Base-by-base conservation (phyloP, 1,140 invertebrate species). In the Brachionus koreanus region DNA sequence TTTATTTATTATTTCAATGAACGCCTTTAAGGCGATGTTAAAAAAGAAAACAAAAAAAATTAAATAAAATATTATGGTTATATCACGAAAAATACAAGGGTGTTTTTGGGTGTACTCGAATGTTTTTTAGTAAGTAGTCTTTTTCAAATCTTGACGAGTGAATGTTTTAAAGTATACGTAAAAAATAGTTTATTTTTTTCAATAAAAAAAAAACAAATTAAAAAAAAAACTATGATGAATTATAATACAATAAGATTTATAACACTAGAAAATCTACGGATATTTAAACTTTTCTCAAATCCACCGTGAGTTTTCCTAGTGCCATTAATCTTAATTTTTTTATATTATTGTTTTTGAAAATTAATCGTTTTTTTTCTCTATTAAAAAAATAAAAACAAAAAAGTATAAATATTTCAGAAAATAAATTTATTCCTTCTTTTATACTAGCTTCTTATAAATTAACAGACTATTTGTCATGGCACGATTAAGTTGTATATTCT, bases 201-300 rank as follows among this genome's bases (percentile, higher is more conserved):
- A n/a, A n/a, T n/a, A n/a, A n/a, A n/a, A n/a, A n/a, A n/a, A n/a
- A n/a, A n/a, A n/a, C n/a, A n/a, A n/a, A n/a, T n/a, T n/a, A n/a
- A n/a, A n/a, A n/a, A n/a, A n/a, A 6, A 57, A 65, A 12, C 5
- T 9, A 65, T 65, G 33, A 35, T 33, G 33, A 29, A n/a, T 19
- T 37, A 69, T 3, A 69, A 69, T 29, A 29, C 29, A 67, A 69
- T 16, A 74, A 74, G 42, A 74, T 74, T 74, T 74, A 74, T 74
- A 46, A 74, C 69, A 74, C 69, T 74, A 74, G 69, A 74, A 74
- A 74, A 74, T 74, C 69, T 74, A 74, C 69, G 69, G 69, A 74
- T 74, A 46, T 35, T 46, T 35, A 13, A 74, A 46, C 19, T 25
- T 35, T 25, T n/a, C 19, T 74, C 3, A 74, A 46, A 74, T 46